A percentile compares a stretch with the other conserved stretches of the same genome.
These are phyloP conservation scores for Minunthozetes semirufus DNA, from an alignment of 2,888 invertebrate species.

Conservation along the genomic window DNA sequence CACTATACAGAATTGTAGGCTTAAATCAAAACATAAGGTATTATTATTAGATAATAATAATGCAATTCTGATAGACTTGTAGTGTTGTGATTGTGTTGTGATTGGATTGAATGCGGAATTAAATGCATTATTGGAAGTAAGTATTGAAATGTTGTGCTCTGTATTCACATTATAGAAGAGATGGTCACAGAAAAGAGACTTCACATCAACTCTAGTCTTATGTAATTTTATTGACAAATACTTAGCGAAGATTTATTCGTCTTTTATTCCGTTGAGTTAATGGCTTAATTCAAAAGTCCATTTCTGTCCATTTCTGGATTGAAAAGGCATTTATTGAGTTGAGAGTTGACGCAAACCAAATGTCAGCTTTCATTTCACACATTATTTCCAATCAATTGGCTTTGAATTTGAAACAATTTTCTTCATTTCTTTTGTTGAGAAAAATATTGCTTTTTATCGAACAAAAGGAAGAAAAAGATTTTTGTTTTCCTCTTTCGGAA, in stretches of 20 bases:
- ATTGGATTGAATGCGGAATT: too few relatives aligned
- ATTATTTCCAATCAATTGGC: slow-evolving; percentile 16
- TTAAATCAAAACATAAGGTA: too few relatives aligned
- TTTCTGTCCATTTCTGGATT: neutral
- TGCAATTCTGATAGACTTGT: too few relatives aligned
- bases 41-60: too few relatives aligned
- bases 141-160: too few relatives aligned
- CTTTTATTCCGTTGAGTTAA: neutral
- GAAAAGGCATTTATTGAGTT: neutral
- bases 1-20: too few relatives aligned
- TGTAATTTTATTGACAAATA: slow-evolving; percentile 17
- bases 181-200: neutral
- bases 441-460: neutral
- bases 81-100: too few relatives aligned
- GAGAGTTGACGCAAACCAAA: neutral
- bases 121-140: too few relatives aligned
- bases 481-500: neutral
- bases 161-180: neutral
- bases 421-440: neutral
- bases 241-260: neutral
- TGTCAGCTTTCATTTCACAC: slow-evolving; percentile 4
- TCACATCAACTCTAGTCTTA: neutral
- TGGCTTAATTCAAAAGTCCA: slow-evolving; percentile 4
- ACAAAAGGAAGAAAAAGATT: neutral
- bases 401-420: slow-evolving; percentile 5